phyloP scores from a whole-genome alignment of 1,140 invertebrate species.

The Coenobita brevimanus region DNA sequence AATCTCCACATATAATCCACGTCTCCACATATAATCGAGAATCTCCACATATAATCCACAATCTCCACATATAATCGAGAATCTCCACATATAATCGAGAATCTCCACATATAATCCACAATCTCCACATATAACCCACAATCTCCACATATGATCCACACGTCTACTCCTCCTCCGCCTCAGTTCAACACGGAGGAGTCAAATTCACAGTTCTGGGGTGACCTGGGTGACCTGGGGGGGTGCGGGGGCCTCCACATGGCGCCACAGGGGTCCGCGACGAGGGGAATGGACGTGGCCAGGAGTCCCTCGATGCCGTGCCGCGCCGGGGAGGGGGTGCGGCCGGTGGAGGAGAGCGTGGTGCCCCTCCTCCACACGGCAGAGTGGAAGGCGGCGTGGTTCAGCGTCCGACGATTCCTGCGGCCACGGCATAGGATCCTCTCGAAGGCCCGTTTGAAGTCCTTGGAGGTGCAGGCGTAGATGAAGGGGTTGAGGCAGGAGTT shows the following conservation, averaged over 20 bases:
- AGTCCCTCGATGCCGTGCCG: constrained; percentile 49
- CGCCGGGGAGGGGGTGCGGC: constrained; percentile 36
- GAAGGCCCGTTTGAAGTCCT: constrained; percentile 78
- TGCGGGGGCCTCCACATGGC: constrained; percentile 36
- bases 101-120: neutral
- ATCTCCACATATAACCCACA: neutral
- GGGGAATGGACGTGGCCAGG: constrained; percentile 37
- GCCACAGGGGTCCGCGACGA: constrained; percentile 48
- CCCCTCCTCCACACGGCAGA: constrained; percentile 54
- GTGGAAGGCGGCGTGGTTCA: constrained; percentile 67
- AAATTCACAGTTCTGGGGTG: constrained; percentile 28
- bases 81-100: neutral
- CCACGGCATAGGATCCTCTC: constrained; percentile 73
- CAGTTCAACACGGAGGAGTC: constrained; percentile 45
- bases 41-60: too few relatives aligned
- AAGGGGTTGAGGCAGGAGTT: constrained; percentile 84
- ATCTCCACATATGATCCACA: neutral
- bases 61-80: too few relatives aligned
- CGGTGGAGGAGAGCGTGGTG: constrained; percentile 31
- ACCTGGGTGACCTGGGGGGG: neutral
- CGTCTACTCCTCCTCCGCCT: neutral
- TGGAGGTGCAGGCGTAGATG: constrained; percentile 79
- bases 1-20: too few relatives aligned
- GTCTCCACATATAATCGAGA: too few relatives aligned
- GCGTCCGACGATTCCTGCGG: constrained; percentile 9